Evolutionary conservation across 2,113 vertebrate genomes (phyloP).

Genomic region (Peucedramus taeniatus): DNA sequence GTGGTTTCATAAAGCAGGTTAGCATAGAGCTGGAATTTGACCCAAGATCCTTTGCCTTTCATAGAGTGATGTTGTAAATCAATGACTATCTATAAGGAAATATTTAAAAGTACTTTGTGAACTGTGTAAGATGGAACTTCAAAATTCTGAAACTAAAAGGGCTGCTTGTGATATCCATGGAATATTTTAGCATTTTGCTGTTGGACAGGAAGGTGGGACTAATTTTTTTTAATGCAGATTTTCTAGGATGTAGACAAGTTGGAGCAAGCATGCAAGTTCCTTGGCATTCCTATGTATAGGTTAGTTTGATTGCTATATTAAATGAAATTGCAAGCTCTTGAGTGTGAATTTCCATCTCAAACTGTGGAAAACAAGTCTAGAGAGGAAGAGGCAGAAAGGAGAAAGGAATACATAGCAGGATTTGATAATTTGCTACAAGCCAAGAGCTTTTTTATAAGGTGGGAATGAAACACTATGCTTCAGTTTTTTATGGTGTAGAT

Average conservation of each 20-base stretch:
- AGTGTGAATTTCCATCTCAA: neutral
- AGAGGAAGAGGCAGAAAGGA: neutral
- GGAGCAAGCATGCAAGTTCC: neutral
- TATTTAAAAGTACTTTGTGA: neutral
- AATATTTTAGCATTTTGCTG: neutral
- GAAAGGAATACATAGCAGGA: neutral
- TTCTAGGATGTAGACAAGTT: neutral
- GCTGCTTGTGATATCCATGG: neutral
- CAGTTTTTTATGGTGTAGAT: neutral
- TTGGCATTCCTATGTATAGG: neutral
- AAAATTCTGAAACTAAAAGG: neutral
- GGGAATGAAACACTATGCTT: neutral
- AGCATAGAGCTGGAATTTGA: constrained; percentile 11
- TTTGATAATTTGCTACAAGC: neutral
- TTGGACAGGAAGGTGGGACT: neutral
- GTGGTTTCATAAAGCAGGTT: constrained; percentile 13
- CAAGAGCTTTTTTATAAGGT: neutral
- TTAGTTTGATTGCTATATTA: neutral
- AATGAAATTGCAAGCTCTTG: neutral
- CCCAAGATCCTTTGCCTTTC: neutral
- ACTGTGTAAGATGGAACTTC: neutral
- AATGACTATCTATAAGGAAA: neutral
- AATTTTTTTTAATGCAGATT: neutral
- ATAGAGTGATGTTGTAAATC: neutral
- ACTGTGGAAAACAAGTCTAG: neutral